Evolutionary conservation across 1,140 invertebrate genomes (phyloP), one percentile per base, ranked within the genome.

Genomic region (Drosophila watanabei): DNA sequence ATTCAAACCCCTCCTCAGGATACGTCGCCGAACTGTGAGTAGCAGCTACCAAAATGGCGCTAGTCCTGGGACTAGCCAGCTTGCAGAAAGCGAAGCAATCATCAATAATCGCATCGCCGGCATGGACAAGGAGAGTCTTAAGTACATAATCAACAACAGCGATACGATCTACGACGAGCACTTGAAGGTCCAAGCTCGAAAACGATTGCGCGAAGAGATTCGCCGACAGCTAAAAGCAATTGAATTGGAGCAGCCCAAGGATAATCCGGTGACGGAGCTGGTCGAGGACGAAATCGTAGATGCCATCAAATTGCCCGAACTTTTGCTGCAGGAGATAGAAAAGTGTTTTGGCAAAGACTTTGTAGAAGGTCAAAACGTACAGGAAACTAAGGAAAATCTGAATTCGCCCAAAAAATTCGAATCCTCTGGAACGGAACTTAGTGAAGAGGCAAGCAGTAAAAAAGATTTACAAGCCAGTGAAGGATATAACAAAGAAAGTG

Each of bases 71-170:
- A 8, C 18, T n/a, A 64, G 16, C 35, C 58, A 49, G 14, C 14
- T 46, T 16, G 30, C 24, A 8, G 35, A 28, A 11, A 56, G 33
- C 48, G 66, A 80, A 39, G 28, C 48, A 11, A 64, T 20, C 10
- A 66, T 92, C 20, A 70, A 63, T 49, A 80, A 83, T 20, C 78
- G 79, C n/a, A 64, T 93, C 32, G 91, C 82, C 18, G 86, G 43
- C 7, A 84, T 93, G 80, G 82, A 92, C 60, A 93, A 92, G 62
- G 75, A 82, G 57, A 68, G 71, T 20, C 81, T 93, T 0, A 91
- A 87, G 49, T 72, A 93, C 30, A 84, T 93, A 30, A 93, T 93
- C 30, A 93, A 93, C 45, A 92, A 80, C 43, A 64, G 89, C 11
- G 80, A 84, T 32, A 87, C 91, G 9, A 91, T 91, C 39, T 93